Conservation (phyloP, 2,113 vertebrate genomes). For the Alectura lathami region DNA sequence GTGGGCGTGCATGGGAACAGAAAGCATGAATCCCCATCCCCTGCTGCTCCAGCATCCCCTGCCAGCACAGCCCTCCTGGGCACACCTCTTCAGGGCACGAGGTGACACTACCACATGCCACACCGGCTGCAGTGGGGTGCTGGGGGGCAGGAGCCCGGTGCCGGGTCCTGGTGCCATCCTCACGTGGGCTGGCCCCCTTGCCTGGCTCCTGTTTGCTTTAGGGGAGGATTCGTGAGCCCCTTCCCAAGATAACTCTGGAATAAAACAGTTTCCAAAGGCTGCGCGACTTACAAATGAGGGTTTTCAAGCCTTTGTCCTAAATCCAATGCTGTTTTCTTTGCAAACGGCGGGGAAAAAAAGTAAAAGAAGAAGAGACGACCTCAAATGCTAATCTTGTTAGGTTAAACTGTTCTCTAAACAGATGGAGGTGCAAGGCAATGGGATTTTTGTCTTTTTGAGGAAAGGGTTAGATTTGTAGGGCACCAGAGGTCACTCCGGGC, state of each 20-base stretch:
- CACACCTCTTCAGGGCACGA: neutral
- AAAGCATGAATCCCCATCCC: rapidly evolving
- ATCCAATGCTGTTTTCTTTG: constrained; percentile 64
- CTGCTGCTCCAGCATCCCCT: neutral
- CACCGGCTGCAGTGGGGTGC: rapidly evolving
- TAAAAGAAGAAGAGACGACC: constrained; percentile 45
- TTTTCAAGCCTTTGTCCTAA: constrained; percentile 60
- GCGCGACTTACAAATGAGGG: constrained; percentile 50
- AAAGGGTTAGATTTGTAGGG: constrained; percentile 53
- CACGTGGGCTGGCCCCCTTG: neutral
- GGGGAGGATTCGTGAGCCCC: neutral
- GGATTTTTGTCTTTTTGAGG: constrained; percentile 44
- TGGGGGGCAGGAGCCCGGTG: neutral
- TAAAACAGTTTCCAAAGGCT: constrained; percentile 62
- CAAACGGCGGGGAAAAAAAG: neutral
- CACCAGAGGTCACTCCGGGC: constrained; percentile 40
- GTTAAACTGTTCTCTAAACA: constrained; percentile 72
- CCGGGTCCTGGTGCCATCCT: neutral
- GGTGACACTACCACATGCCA: too few relatives aligned
- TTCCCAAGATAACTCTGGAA: constrained; percentile 23
- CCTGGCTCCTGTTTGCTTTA: neutral
- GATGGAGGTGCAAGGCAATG: constrained; percentile 54
- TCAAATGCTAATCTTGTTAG: constrained; percentile 72
- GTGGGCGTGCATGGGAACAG: neutral
- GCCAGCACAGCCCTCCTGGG: rapidly evolving